Conservation (phyloP, 2,113 vertebrate species). For the Otocyon megalotis region DNA sequence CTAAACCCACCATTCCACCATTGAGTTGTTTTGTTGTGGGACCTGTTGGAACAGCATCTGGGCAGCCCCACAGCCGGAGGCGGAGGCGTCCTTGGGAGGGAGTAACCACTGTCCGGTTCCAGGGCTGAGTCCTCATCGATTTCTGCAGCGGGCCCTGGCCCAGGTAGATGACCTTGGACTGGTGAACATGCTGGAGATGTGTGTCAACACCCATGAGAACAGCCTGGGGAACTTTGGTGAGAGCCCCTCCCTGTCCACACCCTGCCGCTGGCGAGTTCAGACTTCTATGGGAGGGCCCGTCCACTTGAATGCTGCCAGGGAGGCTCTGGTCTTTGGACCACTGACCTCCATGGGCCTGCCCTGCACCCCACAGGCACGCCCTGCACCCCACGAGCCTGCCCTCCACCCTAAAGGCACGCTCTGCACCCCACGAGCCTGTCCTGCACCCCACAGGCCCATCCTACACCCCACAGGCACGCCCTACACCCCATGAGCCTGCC, state of each 20-base stretch:
- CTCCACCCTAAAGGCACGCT: neutral
- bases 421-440: neutral
- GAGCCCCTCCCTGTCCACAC: constrained; percentile 46
- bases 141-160: constrained; percentile 89
- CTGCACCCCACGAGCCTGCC: neutral
- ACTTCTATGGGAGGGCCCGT: fast-evolving
- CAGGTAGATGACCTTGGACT: constrained; percentile 88
- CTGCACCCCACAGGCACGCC: neutral
- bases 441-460: neutral
- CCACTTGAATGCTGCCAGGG: fast-evolving
- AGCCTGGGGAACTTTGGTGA: constrained; percentile 96
- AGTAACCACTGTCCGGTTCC: fast-evolving
- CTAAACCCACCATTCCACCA: fast-evolving
- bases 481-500: too few relatives aligned
- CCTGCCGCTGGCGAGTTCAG: fast-evolving
- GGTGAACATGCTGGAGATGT: constrained; percentile 91
- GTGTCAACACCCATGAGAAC: constrained; percentile 91
- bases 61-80: neutral
- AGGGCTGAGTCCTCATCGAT: neutral
- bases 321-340: too few relatives aligned
- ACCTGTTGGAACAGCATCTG: too few relatives aligned
- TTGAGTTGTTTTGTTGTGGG: neutral
- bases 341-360: neutral
- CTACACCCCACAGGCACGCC: too few relatives aligned
- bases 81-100: fast-evolving